These are phyloP conservation scores for Plagodis pulveraria DNA, from an alignment of 2,888 invertebrate genomes.

Conservation along the genomic window DNA sequence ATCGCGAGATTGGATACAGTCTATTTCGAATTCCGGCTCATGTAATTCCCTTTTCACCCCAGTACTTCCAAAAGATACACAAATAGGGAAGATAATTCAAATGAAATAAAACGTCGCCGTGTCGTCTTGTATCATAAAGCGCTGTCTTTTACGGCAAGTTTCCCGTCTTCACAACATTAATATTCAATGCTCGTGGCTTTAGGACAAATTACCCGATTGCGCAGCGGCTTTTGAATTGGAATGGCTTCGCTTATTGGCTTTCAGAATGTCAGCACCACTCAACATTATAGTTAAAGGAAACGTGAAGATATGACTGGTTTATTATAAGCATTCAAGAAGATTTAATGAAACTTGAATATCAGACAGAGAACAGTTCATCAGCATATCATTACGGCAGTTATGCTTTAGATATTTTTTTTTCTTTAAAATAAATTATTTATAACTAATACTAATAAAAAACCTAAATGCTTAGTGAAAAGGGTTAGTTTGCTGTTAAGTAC, in stretches of 20 bases:
- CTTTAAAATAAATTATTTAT: no score
- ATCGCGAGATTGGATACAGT: background rate
- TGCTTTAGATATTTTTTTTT: no score
- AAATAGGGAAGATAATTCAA: conserved; percentile 1
- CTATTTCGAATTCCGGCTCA: background rate
- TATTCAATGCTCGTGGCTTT: conserved; percentile 15
- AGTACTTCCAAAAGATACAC: background rate
- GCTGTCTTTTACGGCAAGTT: conserved; percentile 14
- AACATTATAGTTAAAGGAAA: background rate
- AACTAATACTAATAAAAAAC: no score
- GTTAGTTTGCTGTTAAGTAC: no score
- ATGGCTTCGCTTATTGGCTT: conserved; percentile 23
- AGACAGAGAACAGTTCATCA: no score
- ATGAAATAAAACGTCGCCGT: conserved; percentile 5
- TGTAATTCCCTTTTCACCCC: conserved; percentile 2
- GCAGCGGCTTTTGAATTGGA: conserved; percentile 24
- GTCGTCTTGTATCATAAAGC: conserved; percentile 4
- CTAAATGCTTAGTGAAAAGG: no score
- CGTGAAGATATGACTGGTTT: no score
- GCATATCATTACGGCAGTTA: no score
- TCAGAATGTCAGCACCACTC: conserved; percentile 5
- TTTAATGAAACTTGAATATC: no score
- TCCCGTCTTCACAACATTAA: conserved; percentile 10
- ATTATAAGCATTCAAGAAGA: no score
- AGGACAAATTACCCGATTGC: conserved; percentile 32